phyloP scores from a whole-genome alignment of 2,113 vertebrate species.

The Gracilinanus agilis region DNA sequence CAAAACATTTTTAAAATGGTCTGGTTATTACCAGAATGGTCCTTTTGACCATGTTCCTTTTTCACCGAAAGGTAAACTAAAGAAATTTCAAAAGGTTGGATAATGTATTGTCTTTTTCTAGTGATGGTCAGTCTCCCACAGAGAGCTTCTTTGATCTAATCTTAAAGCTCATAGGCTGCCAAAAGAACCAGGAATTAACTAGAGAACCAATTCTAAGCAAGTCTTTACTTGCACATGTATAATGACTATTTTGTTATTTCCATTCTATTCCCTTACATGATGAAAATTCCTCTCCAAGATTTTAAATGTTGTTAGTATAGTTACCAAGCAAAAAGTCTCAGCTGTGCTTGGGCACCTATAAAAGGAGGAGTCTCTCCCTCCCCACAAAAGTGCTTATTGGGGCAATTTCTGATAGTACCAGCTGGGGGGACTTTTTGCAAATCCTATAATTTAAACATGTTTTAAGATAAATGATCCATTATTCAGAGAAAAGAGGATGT shows the following conservation, averaged over 20 bases:
- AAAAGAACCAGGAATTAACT: neutral
- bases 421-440: too few relatives aligned
- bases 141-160: constrained; percentile 28
- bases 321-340: too few relatives aligned
- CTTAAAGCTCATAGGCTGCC: neutral
- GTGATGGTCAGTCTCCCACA: neutral
- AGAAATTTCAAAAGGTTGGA: constrained; percentile 37
- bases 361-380: too few relatives aligned
- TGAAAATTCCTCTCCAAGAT: too few relatives aligned
- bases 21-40: neutral
- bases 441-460: too few relatives aligned
- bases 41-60: constrained; percentile 32
- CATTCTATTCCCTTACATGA: too few relatives aligned
- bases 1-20: neutral
- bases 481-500: too few relatives aligned
- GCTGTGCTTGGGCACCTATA: too few relatives aligned
- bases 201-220: constrained; percentile 22
- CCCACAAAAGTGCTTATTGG: too few relatives aligned
- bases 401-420: too few relatives aligned
- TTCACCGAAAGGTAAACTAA: neutral
- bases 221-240: neutral
- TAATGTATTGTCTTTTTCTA: neutral
- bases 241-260: neutral
- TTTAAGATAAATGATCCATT: too few relatives aligned
- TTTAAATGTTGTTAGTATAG: too few relatives aligned